Percentiles rank a stretch among this genome's conserved stretches.
Conservation (phyloP, 2,888 invertebrate species). For the Drosophila mulleri region DNA sequence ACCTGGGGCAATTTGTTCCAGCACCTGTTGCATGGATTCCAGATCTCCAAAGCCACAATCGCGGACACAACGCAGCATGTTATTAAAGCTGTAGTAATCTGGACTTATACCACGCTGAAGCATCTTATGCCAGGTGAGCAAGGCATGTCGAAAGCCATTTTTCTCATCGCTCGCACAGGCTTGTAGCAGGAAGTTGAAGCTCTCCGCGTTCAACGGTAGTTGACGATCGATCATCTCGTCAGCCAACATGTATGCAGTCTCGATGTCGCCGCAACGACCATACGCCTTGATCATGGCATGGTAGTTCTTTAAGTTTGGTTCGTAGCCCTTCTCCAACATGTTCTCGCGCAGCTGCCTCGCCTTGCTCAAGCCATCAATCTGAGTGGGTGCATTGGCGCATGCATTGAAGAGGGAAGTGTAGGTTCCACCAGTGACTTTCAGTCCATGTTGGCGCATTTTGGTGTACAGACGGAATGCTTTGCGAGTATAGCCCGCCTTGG, state of each 20-base stretch:
- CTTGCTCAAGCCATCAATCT: constrained; percentile 88
- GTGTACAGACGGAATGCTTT: constrained; percentile 94
- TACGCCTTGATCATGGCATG: constrained; percentile 97
- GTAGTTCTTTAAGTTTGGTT: constrained; percentile 91
- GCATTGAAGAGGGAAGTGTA: constrained; percentile 95
- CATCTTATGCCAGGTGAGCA: constrained; percentile 95
- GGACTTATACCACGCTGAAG: constrained; percentile 88
- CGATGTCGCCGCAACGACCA: constrained; percentile 92
- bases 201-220: constrained; percentile 88
- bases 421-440: constrained; percentile 89
- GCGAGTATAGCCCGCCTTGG: constrained; percentile 92
- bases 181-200: constrained; percentile 92
- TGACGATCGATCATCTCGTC: constrained; percentile 92
- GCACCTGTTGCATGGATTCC: constrained; percentile 86
- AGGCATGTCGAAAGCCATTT: constrained; percentile 88
- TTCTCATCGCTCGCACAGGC: constrained; percentile 92
- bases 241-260: constrained; percentile 91
- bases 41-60: constrained; percentile 92
- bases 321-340: constrained; percentile 89
- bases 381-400: constrained; percentile 92
- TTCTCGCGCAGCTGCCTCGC: constrained; percentile 88
- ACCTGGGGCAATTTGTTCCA: constrained; percentile 80
- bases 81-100: constrained; percentile 91
- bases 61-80: constrained; percentile 91
- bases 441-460: constrained; percentile 91